Evolutionary conservation across 92 coral and sea anemone species (phyloP).

Genomic region (Epizoanthus stellaris): DNA sequence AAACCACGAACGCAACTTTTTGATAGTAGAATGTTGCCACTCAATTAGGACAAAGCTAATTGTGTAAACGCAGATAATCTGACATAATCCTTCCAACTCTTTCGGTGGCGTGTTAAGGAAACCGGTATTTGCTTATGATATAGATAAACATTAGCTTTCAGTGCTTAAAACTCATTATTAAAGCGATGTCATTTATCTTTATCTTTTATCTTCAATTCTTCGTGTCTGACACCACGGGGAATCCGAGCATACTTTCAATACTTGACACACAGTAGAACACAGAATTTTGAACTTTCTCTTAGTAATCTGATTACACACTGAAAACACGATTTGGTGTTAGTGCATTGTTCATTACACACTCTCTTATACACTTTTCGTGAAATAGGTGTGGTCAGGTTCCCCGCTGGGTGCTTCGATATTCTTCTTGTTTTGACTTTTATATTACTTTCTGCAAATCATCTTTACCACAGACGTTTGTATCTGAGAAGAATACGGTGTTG

Average conservation of each 20-base stretch:
- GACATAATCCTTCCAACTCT: neutral
- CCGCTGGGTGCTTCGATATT: too few species aligned
- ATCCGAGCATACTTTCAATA: conserved; percentile 17
- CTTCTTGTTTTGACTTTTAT: too few species aligned
- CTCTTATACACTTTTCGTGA: neutral
- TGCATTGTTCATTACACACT: neutral
- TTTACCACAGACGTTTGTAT: too few species aligned
- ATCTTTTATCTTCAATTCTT: conserved; percentile 15
- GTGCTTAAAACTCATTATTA: conserved; percentile 28
- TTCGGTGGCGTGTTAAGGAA: conserved; percentile 9
- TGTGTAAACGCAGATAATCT: conserved; percentile 25
- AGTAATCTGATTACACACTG: neutral
- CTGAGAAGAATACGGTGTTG: too few species aligned
- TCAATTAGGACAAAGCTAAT: neutral
- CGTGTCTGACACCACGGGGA: neutral
- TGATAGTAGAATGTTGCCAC: neutral
- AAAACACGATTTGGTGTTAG: neutral
- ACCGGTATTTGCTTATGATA: neutral
- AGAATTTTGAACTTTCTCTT: neutral
- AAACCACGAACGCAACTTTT: too few species aligned
- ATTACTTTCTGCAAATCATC: too few species aligned
- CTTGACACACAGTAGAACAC: neutral
- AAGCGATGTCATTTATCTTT: conserved; percentile 23
- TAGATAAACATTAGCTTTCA: conserved; percentile 1
- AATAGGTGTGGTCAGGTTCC: too few species aligned